A percentile compares a stretch with the other conserved stretches of the same genome.
Conservation (phyloP, 2,797 vertebrate genomes). For the Micropoecilia bifurca region DNA sequence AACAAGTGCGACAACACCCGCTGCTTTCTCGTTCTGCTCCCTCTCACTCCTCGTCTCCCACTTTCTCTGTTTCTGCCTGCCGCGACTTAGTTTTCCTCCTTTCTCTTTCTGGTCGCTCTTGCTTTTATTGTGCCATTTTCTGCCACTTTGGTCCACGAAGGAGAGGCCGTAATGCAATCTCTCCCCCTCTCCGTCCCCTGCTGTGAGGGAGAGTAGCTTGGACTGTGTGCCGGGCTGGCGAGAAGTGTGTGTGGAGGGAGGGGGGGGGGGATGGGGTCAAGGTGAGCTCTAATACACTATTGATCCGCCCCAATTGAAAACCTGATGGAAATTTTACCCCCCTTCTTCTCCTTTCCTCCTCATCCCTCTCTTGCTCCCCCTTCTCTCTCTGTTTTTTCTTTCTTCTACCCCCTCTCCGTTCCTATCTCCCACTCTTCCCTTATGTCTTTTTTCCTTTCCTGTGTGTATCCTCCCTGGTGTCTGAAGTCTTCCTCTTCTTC, state of each 20-base stretch:
- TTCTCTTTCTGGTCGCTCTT: conserved; percentile 67
- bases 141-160: conserved; percentile 86
- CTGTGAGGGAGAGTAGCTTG: conserved; percentile 86
- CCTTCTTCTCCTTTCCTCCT: conserved; percentile 62
- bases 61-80: conserved; percentile 60
- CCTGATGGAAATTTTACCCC: conserved; percentile 89
- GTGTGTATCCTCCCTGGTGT: conserved; percentile 75
- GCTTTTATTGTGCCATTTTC: conserved; percentile 87
- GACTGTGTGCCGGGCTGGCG: conserved; percentile 81
- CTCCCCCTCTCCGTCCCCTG: conserved; percentile 82
- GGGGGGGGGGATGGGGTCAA: conserved; percentile 85
- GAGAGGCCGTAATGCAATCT: conserved; percentile 83
- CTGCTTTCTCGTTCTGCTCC: conserved; percentile 45
- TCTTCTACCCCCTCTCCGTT: conserved; percentile 51
- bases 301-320: conserved; percentile 90
- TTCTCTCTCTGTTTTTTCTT: conserved; percentile 43
- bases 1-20: conserved; percentile 53
- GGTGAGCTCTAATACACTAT: conserved; percentile 91
- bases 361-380: conserved; percentile 51
- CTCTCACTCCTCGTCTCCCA: conserved; percentile 51
- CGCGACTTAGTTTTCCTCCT: conserved; percentile 67
- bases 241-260: conserved; percentile 59
- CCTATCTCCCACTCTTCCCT: conserved; percentile 70
- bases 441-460: conserved; percentile 74
- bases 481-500: conserved; percentile 76